Evolutionary conservation across 2,113 vertebrate genomes (phyloP).

Genomic region (Marcusenius ussheri): DNA sequence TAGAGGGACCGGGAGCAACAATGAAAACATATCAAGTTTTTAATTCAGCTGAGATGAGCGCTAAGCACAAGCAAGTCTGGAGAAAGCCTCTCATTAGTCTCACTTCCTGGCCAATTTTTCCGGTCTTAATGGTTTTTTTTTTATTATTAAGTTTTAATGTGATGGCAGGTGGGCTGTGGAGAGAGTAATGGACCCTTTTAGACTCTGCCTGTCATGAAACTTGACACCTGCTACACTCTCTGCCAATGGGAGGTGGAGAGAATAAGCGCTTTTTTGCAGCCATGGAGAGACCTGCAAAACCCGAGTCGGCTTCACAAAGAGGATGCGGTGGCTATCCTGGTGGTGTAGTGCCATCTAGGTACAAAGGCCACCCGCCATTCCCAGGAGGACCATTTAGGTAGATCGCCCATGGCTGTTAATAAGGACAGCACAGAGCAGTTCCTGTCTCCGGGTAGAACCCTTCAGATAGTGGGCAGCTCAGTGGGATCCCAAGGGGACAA

Average conservation of each 20-base stretch:
- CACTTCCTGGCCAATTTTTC: constrained; percentile 16
- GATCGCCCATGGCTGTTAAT: too few relatives aligned
- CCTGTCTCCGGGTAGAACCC: too few relatives aligned
- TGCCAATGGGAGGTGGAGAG: background rate
- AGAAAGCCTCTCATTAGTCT: constrained; percentile 4
- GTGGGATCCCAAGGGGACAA: background rate
- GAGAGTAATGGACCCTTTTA: constrained; percentile 26
- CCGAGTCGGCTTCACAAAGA: background rate
- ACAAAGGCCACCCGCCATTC: background rate
- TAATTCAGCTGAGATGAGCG: constrained; percentile 10
- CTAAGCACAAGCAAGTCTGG: background rate
- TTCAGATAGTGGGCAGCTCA: background rate
- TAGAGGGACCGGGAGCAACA: background rate
- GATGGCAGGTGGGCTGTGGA: constrained; percentile 9
- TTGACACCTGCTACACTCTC: constrained; percentile 2
- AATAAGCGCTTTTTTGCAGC: background rate
- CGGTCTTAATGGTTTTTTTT: constrained; percentile 37
- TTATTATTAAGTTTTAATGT: constrained; percentile 28
- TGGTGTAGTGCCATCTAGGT: too few relatives aligned
- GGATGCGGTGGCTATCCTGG: background rate
- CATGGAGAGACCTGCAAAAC: too few relatives aligned
- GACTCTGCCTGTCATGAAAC: constrained; percentile 7
- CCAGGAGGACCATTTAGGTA: background rate
- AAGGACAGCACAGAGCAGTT: background rate
- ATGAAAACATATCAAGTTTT: constrained; percentile 6